Evolutionary conservation across 1,140 invertebrate species (phyloP).

Genomic region (Hycleus cichorii): DNA sequence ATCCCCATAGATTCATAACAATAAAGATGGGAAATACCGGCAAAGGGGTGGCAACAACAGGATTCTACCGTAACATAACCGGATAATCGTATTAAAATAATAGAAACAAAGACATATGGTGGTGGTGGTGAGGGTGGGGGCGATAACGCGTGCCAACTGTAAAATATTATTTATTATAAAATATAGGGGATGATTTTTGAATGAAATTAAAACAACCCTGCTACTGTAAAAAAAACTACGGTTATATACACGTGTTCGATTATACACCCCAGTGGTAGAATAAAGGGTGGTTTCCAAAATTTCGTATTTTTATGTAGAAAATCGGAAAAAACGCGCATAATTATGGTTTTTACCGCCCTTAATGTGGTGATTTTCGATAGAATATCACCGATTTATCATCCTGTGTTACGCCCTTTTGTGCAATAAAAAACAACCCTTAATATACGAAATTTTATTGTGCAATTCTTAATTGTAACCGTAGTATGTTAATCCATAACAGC

Average conservation of each 20-base stretch:
- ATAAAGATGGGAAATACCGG: background rate
- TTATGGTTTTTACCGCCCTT: constrained; percentile 6
- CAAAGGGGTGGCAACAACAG: constrained; percentile 11
- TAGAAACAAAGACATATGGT: constrained; percentile 13
- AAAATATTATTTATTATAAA: constrained; percentile 15
- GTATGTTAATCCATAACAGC: constrained; percentile 22
- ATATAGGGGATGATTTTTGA: background rate
- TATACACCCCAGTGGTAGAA: background rate
- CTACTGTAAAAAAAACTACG: background rate
- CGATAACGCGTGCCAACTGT: background rate
- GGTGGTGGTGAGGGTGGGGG: background rate
- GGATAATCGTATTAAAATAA: constrained; percentile 6
- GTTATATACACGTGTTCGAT: background rate
- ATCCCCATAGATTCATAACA: background rate
- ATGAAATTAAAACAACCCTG: background rate
- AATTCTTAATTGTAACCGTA: constrained; percentile 19
- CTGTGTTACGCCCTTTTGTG: constrained; percentile 2
- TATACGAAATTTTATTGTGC: background rate
- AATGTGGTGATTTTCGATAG: constrained; percentile 10
- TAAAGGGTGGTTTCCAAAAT: background rate
- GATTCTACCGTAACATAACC: constrained; percentile 11
- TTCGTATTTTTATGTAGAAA: background rate
- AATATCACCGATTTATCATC: constrained; percentile 15
- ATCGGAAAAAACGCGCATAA: constrained; percentile 11
- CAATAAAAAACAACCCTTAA: constrained; percentile 10